Percentiles rank a stretch among this genome's conserved stretches.
phyloP scores from a whole-genome alignment of 2,113 vertebrate species.

The Dromas ardeola region DNA sequence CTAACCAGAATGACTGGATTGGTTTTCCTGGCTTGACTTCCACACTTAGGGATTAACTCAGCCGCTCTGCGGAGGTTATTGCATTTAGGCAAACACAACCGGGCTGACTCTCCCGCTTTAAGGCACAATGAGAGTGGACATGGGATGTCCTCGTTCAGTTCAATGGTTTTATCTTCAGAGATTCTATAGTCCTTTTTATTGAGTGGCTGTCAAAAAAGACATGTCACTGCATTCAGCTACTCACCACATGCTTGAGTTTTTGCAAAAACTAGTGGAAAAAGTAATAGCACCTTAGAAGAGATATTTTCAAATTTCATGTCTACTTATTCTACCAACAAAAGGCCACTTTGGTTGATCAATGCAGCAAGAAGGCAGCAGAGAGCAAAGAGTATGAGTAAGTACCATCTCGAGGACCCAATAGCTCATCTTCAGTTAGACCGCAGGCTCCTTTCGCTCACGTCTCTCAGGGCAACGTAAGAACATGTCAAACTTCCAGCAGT shows the following conservation, averaged over 20 bases:
- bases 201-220: background rate
- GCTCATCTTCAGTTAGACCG: background rate
- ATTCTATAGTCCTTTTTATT: background rate
- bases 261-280: background rate
- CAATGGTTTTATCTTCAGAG: background rate
- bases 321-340: background rate
- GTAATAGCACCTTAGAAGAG: background rate
- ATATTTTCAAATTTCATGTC: background rate
- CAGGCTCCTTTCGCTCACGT: background rate
- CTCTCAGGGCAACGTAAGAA: background rate
- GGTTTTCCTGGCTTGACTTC: background rate
- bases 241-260: background rate
- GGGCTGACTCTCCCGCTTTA: background rate
- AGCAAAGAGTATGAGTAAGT: background rate
- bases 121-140: background rate
- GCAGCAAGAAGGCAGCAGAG: background rate
- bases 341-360: background rate
- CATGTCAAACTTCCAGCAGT: accelerated
- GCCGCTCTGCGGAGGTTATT: background rate
- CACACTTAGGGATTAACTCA: background rate
- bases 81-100: background rate
- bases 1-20: background rate
- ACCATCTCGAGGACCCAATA: background rate
- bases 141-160: background rate
- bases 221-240: background rate